phyloP scores from a whole-genome alignment of 2,888 invertebrate species.

The Thereva nobilitata region DNA sequence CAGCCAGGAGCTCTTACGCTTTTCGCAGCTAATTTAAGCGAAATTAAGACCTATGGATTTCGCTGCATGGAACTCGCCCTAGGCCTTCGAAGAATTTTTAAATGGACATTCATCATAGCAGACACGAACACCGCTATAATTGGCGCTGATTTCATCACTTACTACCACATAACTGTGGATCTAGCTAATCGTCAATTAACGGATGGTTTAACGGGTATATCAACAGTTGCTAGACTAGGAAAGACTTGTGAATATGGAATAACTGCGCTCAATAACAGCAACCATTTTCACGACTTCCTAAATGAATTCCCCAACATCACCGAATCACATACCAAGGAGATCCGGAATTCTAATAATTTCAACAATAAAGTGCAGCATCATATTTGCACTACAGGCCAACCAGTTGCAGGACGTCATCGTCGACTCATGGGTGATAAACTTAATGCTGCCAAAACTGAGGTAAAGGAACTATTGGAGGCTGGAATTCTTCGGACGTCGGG shows the following conservation, averaged over 20 bases:
- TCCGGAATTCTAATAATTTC: neutral
- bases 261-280: too few relatives aligned
- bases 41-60: neutral
- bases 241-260: too few relatives aligned
- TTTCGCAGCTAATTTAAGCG: constrained; percentile 16
- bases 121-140: constrained; percentile 3
- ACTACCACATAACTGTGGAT: constrained; percentile 34
- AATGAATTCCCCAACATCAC: constrained; percentile 3
- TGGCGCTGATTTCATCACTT: constrained; percentile 36
- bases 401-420: constrained; percentile 37
- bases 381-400: constrained; percentile 36
- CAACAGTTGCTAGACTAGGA: too few relatives aligned
- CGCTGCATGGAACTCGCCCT: constrained; percentile 7
- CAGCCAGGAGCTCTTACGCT: too few relatives aligned
- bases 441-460: constrained; percentile 33
- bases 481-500: constrained; percentile 56
- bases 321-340: constrained; percentile 2
- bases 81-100: constrained; percentile 3
- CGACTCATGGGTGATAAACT: constrained; percentile 46
- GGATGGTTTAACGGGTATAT: neutral
- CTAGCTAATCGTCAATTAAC: constrained; percentile 5
- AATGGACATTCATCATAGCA: constrained; percentile 20
- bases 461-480: constrained; percentile 44
- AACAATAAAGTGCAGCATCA: constrained; percentile 20
- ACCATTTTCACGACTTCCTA: too few relatives aligned